phyloP scores from a whole-genome alignment of 2,797 vertebrate species.

The Brotula barbata region DNA sequence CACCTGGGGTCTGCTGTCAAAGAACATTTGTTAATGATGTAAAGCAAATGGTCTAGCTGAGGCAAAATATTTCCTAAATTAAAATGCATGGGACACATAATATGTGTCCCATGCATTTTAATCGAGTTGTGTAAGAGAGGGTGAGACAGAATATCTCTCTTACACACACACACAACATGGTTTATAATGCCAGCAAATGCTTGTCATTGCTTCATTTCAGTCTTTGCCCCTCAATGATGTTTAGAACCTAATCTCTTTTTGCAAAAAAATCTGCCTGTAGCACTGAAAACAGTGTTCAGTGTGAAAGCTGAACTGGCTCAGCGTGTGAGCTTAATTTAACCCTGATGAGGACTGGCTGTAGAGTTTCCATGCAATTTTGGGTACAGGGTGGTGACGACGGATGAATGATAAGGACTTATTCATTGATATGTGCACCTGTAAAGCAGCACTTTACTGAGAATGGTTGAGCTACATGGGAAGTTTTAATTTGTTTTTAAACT shows the following conservation, averaged over 20 bases:
- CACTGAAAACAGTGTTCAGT: slow-evolving; percentile 47
- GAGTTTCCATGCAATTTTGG: slow-evolving; percentile 43
- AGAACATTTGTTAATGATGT: slow-evolving; percentile 13
- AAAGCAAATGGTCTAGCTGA: slow-evolving; percentile 30
- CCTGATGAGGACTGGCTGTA: slow-evolving; percentile 28
- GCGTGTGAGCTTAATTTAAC: slow-evolving; percentile 44
- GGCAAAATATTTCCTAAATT: slow-evolving; percentile 34
- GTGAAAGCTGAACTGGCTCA: slow-evolving; percentile 43
- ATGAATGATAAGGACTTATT: slow-evolving; percentile 41
- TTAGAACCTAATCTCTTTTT: slow-evolving; percentile 59
- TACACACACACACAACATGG: slow-evolving; percentile 3
- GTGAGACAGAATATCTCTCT: too few species aligned
- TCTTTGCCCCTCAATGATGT: slow-evolving; percentile 59
- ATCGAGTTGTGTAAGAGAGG: too few species aligned
- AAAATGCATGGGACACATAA: slow-evolving; percentile 20
- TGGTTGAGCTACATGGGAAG: slow-evolving; percentile 20
- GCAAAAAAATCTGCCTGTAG: slow-evolving; percentile 53
- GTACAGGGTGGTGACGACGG: slow-evolving; percentile 26
- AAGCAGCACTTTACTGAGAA: slow-evolving; percentile 22
- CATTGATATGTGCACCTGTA: slow-evolving; percentile 20
- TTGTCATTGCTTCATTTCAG: slow-evolving; percentile 54
- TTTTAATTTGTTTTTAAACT: slow-evolving; percentile 24
- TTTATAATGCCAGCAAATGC: slow-evolving; percentile 45
- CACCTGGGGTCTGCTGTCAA: slow-evolving; percentile 22
- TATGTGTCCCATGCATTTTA: slow-evolving; percentile 16